Evolutionary conservation across 2,113 vertebrate species (phyloP), one percentile per base, ranked within the genome.

Genomic region (Mixornis gularis): DNA sequence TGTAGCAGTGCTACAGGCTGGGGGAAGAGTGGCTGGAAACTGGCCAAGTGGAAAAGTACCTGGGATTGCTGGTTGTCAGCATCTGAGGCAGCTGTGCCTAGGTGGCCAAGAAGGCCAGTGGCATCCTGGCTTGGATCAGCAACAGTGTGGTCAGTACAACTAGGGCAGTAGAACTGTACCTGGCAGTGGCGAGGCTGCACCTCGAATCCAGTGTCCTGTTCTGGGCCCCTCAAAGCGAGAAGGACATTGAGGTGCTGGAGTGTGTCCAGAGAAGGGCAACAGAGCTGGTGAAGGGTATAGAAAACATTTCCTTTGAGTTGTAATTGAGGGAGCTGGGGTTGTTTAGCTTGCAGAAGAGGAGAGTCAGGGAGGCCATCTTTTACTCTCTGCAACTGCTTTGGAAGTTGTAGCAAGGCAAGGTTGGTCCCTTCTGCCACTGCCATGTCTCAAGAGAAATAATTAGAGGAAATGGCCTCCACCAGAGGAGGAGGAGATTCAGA

Each of bases 341-440:
- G 20, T 26, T 70, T 17, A 41, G 17, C 26, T 30, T 34, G 34
- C 25, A 34, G 41, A 46, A 69, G 16, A 40, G 16, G 15, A 79
- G 14, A 20, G 5, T 32, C 1, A 2, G 2, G 9, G 24, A 7
- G 4, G 7, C 20, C 11, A 8, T 19, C 21, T 32, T 14, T 14
- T 41, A 17, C 17, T 64, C 34, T 22, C 12, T 36, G 12, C 5
- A 41, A 9, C 25, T 21, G 21, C 56, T 34, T 55, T 32, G 26
- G 34, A 63, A 34, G 41, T 26, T 36, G 13, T 16, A 41, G 30
- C 36, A 34, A 32, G 6, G 17, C 9, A 10, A 20, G 12, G 8
- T 27, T 16, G 14, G 20, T 64, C 41, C 34, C 26, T 79, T 64
- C 32, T 79, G 51, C 26, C 21, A 13, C 30, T 64, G 17, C 14